Base-by-base conservation (phyloP, 1,140 invertebrate genomes). In the Drosophila santomea region DNA sequence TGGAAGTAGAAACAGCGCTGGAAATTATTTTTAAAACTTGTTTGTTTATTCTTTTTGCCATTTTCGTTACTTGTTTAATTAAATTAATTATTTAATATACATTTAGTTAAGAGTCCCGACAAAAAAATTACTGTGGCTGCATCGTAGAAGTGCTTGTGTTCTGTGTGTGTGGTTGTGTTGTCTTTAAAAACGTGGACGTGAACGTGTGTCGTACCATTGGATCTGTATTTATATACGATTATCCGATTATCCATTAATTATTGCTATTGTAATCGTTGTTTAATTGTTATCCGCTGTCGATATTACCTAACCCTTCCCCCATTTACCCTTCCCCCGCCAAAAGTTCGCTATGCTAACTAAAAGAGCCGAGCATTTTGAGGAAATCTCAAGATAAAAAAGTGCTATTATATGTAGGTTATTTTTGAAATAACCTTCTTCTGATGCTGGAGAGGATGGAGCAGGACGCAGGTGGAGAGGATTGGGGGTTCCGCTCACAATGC, bases 31-130 rank as follows among this genome's bases (percentile, higher is more conserved):
- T 74, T 73, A 73, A 73, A 73, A 64, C 59, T 63, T 73, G 10
- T 76, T 57, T 77, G 48, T 77, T 74, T 77, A 54, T 62, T 66
- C 45, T 68, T 82, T 74, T 59, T 72, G 12, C 20, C 32, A 45
- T 44, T 69, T 64, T 71, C 23, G 41, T 45, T 32, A 32, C 32
- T 25, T 51, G 44, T 52, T 28, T 44, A 69, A 60, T 81, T 85
- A 81, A 86, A 81, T 86, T 78, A 86, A 71, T 81, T 74, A 86
- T 85, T 85, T 78, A 81, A 86, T 85, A 81, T 85, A 85, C 82
- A 85, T 67, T 81, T 75, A 86, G 57, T 85, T 86, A 86, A 78
- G 63, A 78, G 78, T 78, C 69, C 78, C 63, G 76, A 72, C 72
- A 74, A 74, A 67, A 75, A 76, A 59, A 76, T 41, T 43, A 58